Base-by-base conservation (phyloP, 2,797 vertebrate genomes). In the Galaxias olidus region DNA sequence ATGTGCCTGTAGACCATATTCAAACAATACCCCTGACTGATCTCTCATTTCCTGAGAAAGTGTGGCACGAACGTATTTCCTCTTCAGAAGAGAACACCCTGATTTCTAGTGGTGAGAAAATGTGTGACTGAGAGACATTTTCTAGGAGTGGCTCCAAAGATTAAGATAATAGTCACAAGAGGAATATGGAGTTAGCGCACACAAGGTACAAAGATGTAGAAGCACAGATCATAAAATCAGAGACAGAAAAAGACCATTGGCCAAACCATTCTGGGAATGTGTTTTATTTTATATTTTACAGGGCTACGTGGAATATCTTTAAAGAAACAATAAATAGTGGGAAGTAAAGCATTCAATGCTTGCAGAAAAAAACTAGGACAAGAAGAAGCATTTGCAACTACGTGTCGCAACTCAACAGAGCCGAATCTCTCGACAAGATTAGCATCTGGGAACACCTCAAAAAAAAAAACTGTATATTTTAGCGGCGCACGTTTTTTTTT, bases 281-380 rank as follows among this genome's bases (percentile, higher is more conserved):
- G 76, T 75, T 78, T 76, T 78, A 14, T 48, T 50, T 30, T 30
- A 62, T 66, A 43, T 18, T 56, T 69, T 59, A 61, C 48, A 69
- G 12, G 15, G 18, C 9, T n/a, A n/a, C n/a, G n/a, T n/a, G n/a
- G n/a, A 30, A 30, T 30, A 30, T 30, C 30, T 30, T 30, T 30
- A 4, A 58, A 30, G 46, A 74, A 75, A 67, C 17, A 88, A 87
- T 88, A 89, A 88, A 89, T 87, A 63, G 10, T 7, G 10, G 56
- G 41, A 19, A 58, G 18, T 45, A 49, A 58, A 61, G 48, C n/a
- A 14, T 48, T 20, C 8, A 20, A 48, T 45, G 0, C 19, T 30
- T 41, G 15, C 59, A 30, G 14, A 48, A 55, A 48, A 55, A 54
- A 18, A 53, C 41, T 46, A 30, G 13, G 9, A 10, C 14, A 46